Percentiles rank a stretch among this genome's conserved stretches.
Evolutionary conservation across 2,113 vertebrate species (phyloP).

Genomic region (Sitta europaea): DNA sequence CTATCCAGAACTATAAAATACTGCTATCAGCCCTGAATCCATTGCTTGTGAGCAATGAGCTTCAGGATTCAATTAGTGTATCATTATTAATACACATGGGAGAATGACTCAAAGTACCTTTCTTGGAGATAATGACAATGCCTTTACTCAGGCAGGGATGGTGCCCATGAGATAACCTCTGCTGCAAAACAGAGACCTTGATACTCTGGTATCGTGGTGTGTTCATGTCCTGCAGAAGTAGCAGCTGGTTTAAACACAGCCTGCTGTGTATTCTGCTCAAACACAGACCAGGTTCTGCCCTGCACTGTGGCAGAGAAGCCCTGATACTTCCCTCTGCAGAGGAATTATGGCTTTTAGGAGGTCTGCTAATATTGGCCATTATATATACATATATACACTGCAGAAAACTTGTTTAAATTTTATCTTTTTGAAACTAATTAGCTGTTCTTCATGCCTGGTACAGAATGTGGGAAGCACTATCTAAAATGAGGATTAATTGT

Average conservation of each 20-base stretch:
- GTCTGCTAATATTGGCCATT: not conserved
- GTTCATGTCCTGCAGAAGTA: not conserved
- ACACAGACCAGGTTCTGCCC: not conserved
- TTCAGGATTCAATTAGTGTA: not conserved
- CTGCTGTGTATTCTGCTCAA: not conserved
- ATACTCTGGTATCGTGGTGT: accelerated
- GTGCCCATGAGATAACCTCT: not conserved
- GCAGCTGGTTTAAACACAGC: not conserved
- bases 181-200: not conserved
- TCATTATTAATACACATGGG: not conserved
- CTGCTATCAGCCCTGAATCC: not conserved
- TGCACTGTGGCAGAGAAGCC: not conserved
- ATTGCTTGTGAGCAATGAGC: not conserved
- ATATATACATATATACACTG: not conserved
- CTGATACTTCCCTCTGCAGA: not conserved
- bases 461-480: not conserved
- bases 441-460: not conserved
- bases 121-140: not conserved
- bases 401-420: not conserved
- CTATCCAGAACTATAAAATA: not conserved
- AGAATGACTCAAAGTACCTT: not conserved
- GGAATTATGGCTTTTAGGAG: not conserved
- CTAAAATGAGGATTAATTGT: not conserved
- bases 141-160: not conserved
- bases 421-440: not conserved